Base-by-base conservation (phyloP, 2,113 vertebrate genomes). In the Chloroceryle aenea region DNA sequence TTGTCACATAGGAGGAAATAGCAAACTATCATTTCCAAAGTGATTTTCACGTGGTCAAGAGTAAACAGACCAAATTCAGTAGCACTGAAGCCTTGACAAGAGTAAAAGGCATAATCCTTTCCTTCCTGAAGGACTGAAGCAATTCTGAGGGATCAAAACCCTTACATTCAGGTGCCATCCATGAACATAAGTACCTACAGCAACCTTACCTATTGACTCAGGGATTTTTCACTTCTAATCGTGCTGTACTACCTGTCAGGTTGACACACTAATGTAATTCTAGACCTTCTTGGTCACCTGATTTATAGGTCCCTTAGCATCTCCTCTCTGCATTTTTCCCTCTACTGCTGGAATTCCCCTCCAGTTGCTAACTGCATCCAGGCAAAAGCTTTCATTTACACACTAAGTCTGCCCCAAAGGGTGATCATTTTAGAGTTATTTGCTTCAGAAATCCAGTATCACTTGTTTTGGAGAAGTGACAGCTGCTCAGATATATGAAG, bases 391-490 rank as follows among this genome's bases (percentile, higher is more conserved):
- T 76, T 59, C 67, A 74, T 34, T 69, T 88, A 79, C 17, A 38
- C 36, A 69, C 23, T 40, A 48, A 38, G 74, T 38, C 48, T 16
- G 10, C n/a, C 53, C 30, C 67, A 58, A 66, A 83, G 75, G 36
- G 76, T 63, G 61, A 89, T 59, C 10, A n/a, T 71, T 92, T 80
- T 38, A 55, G 34, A 86, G 47, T 30, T 47, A 26, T 84, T 93
- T 92, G 79, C 55, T 63, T 89, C 72, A 92, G 68, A 29, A 90
- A 66, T 43, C 32, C 53, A n/a, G 14, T n/a, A 67, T 63, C 59
- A 45, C 53, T 86, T 69, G 45, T 59, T 86, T 72, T 87, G 43
- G 47, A 89, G 42, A 89, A 74, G 52, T 55, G 68, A 83, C 85
- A 94, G 81, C 40, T 5, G 0, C 79, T 85, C 50, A 94, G 72